Percentiles rank a stretch among this genome's conserved stretches.
Evolutionary conservation across 2,888 invertebrate species (phyloP).

Genomic region (Cephus pygmeus): DNA sequence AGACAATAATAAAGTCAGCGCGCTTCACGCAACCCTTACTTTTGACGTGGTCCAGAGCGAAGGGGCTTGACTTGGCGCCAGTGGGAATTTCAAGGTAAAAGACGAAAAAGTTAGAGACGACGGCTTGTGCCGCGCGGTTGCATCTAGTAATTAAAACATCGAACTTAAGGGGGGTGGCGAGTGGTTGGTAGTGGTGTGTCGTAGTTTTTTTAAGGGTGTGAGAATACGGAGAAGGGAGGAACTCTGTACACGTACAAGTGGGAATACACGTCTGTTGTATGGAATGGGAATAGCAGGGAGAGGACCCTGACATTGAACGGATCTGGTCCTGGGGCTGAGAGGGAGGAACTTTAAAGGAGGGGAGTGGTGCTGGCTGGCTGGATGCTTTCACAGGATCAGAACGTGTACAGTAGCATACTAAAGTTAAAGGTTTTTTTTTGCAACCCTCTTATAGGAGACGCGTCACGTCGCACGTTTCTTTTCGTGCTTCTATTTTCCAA

Average conservation of each 20-base stretch:
- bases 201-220: background rate
- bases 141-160: slow-evolving; percentile 26
- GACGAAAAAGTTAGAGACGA: background rate
- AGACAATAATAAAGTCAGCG: too few species aligned
- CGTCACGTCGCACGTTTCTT: too few species aligned
- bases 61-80: background rate
- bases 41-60: too few species aligned
- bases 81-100: slow-evolving; percentile 9
- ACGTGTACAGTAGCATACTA: background rate
- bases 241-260: background rate
- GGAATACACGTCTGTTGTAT: background rate
- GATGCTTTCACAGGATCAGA: slow-evolving; percentile 4
- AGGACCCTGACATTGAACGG: slow-evolving; percentile 24
- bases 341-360: background rate
- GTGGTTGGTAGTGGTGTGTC: too few species aligned
- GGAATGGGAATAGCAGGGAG: slow-evolving; percentile 9
- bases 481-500: slow-evolving; percentile 2
- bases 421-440: background rate
- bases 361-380: background rate
- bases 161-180: background rate
- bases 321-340: slow-evolving; percentile 2
- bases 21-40: too few species aligned
- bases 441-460: too few species aligned
- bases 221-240: background rate
- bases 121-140: slow-evolving; percentile 4